Percentiles rank a stretch among this genome's conserved stretches.
Conservation (phyloP, 1,140 invertebrate genomes). For the Neelides sp. region DNA sequence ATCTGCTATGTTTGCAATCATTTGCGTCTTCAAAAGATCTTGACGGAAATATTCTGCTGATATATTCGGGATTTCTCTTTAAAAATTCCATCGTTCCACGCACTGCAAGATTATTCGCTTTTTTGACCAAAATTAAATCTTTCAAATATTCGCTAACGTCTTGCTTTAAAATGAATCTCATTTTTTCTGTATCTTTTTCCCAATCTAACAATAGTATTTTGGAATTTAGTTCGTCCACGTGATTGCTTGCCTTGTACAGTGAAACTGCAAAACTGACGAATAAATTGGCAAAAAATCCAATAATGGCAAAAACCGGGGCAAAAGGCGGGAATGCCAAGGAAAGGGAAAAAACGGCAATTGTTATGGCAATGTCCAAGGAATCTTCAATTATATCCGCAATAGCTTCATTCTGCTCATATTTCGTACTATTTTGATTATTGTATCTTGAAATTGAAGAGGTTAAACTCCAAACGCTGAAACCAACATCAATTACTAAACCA, state of each 20-base stretch:
- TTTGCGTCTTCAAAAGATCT: neutral
- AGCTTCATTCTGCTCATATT: conserved; percentile 12
- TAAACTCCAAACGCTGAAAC: neutral
- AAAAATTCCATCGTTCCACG: neutral
- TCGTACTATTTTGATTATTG: neutral
- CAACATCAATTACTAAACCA: conserved; percentile 8
- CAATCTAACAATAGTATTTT: conserved; percentile 5
- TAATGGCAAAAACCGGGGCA: neutral
- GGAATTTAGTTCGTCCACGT: conserved; percentile 6
- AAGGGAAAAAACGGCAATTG: neutral
- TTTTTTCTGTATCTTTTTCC: conserved; percentile 1
- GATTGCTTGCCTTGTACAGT: neutral
- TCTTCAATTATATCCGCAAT: conserved; percentile 7
- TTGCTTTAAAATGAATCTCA: neutral
- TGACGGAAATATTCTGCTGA: conserved; percentile 9
- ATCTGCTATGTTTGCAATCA: no score
- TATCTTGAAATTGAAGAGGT: neutral
- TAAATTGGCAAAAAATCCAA: conserved; percentile 7
- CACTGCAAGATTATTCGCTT: neutral
- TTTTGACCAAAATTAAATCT: neutral
- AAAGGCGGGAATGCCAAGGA: conserved; percentile 5
- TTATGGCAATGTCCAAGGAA: conserved; percentile 7
- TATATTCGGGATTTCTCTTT: neutral
- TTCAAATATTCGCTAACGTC: neutral
- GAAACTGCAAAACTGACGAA: neutral